Evolutionary conservation across 2,888 invertebrate species (phyloP), one percentile per base, ranked within the genome.

Genomic region (Coleophora deauratella): DNA sequence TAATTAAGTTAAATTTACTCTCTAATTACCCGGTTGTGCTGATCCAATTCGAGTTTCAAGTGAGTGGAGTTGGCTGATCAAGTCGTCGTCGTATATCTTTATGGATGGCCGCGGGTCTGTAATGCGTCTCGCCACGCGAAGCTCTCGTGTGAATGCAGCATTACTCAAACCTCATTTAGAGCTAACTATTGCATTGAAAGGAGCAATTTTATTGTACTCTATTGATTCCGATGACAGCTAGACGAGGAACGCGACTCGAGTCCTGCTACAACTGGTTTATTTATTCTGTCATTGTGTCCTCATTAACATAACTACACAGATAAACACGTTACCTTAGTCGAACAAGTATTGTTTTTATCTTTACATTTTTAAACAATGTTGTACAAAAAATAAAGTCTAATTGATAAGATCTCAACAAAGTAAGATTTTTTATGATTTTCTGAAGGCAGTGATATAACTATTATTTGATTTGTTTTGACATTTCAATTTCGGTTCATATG

Each of bases 161-260:
- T 85, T 79, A 85, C 78, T 85, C 84, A 82, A 74, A 70, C 72
- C 81, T 85, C 85, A 82, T 85, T 85, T 84, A 78, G 73, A 74
- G 61, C 70, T 77, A 79, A 79, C 81, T 73, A 72, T 61, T 62
- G 78, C 78, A 79, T 80, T 80, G 77, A 77, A 75, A 71, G 76
- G 68, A 72, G 66, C 70, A 65, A 78, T 80, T 80, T 82, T 82
- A 82, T 80, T 78, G 78, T 80, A 69, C 67, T 72, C 72, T 81
- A 82, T 84, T 84, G 84, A 81, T 78, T 81, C 74, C 67, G 65
- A 66, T 75, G 79, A 79, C 78, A 74, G 67, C 55, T 55, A 48
- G 50, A 63, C 58, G 55, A 62, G 65, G 66, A 65, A 72, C 71
- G 69, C 60, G 31, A 21, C 21, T 21, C 21, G 61, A 58, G 60